Conservation (phyloP, 1,140 invertebrate genomes). For the Venustaconcha ellipsiformis region DNA sequence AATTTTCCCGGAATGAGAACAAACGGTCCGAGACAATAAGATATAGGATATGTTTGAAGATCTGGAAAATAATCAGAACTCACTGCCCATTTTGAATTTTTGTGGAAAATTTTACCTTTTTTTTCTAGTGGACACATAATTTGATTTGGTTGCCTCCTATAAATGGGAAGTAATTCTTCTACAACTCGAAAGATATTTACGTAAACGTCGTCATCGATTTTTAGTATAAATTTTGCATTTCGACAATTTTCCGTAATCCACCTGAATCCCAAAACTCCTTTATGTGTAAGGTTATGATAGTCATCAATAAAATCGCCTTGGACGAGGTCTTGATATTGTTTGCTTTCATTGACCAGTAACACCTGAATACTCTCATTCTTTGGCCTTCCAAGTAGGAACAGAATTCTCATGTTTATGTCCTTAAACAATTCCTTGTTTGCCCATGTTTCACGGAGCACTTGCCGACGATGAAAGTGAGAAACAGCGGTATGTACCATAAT, state of each 20-base stretch:
- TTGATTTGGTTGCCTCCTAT: background rate
- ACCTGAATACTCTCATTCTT: conserved; percentile 44
- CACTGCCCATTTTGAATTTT: too few relatives aligned
- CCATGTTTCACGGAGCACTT: conserved; percentile 57
- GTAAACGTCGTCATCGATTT: conserved; percentile 91
- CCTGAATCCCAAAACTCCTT: conserved; percentile 84
- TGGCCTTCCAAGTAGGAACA: conserved; percentile 80
- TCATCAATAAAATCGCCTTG: conserved; percentile 57
- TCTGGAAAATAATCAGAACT: too few relatives aligned
- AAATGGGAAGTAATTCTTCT: background rate
- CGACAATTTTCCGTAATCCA: conserved; percentile 80
- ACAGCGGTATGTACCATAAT: too few relatives aligned
- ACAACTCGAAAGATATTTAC: conserved; percentile 76
- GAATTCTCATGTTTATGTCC: conserved; percentile 37
- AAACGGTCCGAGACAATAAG: too few relatives aligned
- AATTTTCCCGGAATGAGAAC: too few relatives aligned
- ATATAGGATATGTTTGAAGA: too few relatives aligned
- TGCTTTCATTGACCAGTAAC: conserved; percentile 33
- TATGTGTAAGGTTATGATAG: conserved; percentile 55
- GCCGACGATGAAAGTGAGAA: too few relatives aligned
- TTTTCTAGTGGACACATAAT: background rate
- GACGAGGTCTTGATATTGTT: conserved; percentile 50
- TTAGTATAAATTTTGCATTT: conserved; percentile 79
- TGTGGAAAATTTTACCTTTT: background rate
- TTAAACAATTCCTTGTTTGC: conserved; percentile 39